Percentiles rank a stretch among this genome's conserved stretches.
Evolutionary conservation across 2,888 invertebrate species (phyloP).

Genomic region (Hirudinaria manillensis): DNA sequence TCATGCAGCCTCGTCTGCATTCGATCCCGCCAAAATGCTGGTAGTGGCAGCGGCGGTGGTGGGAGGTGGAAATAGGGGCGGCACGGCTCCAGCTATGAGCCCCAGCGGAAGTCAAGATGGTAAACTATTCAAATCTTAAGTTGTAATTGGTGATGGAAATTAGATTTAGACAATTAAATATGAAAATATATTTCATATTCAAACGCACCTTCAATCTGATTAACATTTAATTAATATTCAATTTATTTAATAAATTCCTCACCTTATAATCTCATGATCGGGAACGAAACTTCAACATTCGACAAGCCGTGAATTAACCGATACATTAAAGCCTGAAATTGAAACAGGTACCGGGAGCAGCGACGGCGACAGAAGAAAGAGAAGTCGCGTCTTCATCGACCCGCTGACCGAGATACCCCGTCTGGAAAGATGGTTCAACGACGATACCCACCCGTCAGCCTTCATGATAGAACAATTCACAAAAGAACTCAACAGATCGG

Average conservation of each 20-base stretch:
- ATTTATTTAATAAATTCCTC: too few species aligned
- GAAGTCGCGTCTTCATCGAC: conserved; percentile 97
- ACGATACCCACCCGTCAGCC: conserved; percentile 97
- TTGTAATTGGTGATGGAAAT: too few species aligned
- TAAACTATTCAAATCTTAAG: too few species aligned
- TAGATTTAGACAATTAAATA: too few species aligned
- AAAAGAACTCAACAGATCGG: conserved; percentile 89
- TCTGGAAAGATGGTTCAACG: conserved; percentile 76
- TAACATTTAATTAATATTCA: too few species aligned
- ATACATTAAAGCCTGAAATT: conserved; percentile 8
- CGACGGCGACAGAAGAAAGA: conserved; percentile 76
- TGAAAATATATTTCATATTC: too few species aligned
- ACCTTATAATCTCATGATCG: not conserved
- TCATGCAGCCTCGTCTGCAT: conserved; percentile 9
- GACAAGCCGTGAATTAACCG: conserved; percentile 26
- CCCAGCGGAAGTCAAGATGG: conserved; percentile 31
- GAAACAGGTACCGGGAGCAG: conserved; percentile 32
- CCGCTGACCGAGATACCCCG: conserved; percentile 86
- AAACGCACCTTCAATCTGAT: too few species aligned
- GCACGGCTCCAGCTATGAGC: conserved; percentile 17
- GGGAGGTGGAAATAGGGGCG: not conserved
- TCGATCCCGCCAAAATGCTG: conserved; percentile 25
- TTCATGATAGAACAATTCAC: conserved; percentile 95
- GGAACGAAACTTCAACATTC: conserved; percentile 7
- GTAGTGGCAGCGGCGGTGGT: conserved; percentile 20